A percentile compares a stretch with the other conserved stretches of the same genome.
Conservation (phyloP, 2,113 vertebrate genomes). For the Nothobranchius kuhntae region DNA sequence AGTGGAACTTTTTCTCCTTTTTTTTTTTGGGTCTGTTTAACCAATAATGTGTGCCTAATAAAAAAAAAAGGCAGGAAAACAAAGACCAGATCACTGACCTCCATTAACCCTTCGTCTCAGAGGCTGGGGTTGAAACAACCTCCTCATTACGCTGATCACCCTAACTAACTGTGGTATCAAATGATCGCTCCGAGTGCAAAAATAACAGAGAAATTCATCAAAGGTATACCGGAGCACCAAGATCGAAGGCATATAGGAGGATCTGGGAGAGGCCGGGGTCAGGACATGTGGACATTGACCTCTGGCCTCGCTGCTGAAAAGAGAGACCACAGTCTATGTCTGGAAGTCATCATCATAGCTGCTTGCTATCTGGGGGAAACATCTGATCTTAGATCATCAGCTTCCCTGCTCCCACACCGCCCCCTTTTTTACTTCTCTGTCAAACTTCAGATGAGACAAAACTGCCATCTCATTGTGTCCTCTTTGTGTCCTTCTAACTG, state of each 20-base stretch:
- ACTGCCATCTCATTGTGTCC: conserved; percentile 43
- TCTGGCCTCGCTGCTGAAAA: conserved; percentile 40
- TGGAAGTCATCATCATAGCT: conserved; percentile 61
- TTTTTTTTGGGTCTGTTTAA: neutral
- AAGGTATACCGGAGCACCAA: neutral
- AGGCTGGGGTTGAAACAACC: neutral
- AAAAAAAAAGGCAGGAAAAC: neutral
- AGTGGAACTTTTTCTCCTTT: too few species aligned
- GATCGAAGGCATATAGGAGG: neutral
- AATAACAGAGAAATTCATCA: neutral
- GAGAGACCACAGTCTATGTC: conserved; percentile 20
- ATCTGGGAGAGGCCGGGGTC: conserved; percentile 18
- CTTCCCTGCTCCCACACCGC: conserved; percentile 16
- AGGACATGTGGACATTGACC: conserved; percentile 45
- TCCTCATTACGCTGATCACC: neutral
- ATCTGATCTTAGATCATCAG: conserved; percentile 68
- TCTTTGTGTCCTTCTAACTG: conserved; percentile 43
- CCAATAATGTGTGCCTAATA: neutral
- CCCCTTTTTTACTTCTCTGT: conserved; percentile 8
- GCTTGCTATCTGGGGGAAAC: conserved; percentile 68
- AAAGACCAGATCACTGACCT: neutral
- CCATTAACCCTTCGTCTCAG: neutral
- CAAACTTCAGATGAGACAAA: conserved; percentile 40
- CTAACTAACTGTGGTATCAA: neutral
- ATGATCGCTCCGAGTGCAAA: neutral